Conservation (phyloP, 1,140 invertebrate species). For the Pentalonia nigronervosa region DNA sequence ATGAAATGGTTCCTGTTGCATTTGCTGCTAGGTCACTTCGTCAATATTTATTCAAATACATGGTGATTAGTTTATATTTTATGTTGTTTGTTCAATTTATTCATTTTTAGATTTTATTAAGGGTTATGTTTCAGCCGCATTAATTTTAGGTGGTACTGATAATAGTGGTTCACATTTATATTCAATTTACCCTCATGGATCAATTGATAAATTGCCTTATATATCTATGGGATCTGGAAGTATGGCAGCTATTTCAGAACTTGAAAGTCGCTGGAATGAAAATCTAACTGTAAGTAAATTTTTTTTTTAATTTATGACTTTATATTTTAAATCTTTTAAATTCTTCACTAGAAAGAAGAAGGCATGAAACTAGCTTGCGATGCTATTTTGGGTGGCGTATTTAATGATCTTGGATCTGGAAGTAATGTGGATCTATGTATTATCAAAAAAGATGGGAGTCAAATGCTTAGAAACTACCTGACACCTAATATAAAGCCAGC, state of each 20-base stretch:
- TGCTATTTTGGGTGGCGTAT: constrained; percentile 94
- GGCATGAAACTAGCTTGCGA: constrained; percentile 88
- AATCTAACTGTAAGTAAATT: constrained; percentile 72
- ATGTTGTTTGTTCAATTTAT: neutral
- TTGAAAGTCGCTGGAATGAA: constrained; percentile 90
- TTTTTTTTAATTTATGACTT: constrained; percentile 16
- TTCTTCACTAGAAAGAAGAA: constrained; percentile 78
- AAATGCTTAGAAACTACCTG: constrained; percentile 38
- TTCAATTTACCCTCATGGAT: constrained; percentile 94
- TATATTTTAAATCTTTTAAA: neutral
- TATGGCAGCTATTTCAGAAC: constrained; percentile 94
- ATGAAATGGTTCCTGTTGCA: constrained; percentile 83
- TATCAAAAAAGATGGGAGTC: constrained; percentile 76
- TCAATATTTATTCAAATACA: constrained; percentile 93
- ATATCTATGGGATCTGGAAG: constrained; percentile 96
- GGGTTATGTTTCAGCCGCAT: constrained; percentile 92
- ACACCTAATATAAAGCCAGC: constrained; percentile 51
- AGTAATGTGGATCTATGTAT: constrained; percentile 95
- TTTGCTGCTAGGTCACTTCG: constrained; percentile 90
- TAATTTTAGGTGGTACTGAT: constrained; percentile 95
- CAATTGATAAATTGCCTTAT: constrained; percentile 88
- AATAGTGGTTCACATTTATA: constrained; percentile 84
- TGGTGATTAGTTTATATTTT: constrained; percentile 63
- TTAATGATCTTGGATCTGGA: constrained; percentile 96
- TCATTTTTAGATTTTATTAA: constrained; percentile 65